These are phyloP conservation scores for Aphodius granarius DNA, from an alignment of 2,888 invertebrate species.

Conservation along the genomic window DNA sequence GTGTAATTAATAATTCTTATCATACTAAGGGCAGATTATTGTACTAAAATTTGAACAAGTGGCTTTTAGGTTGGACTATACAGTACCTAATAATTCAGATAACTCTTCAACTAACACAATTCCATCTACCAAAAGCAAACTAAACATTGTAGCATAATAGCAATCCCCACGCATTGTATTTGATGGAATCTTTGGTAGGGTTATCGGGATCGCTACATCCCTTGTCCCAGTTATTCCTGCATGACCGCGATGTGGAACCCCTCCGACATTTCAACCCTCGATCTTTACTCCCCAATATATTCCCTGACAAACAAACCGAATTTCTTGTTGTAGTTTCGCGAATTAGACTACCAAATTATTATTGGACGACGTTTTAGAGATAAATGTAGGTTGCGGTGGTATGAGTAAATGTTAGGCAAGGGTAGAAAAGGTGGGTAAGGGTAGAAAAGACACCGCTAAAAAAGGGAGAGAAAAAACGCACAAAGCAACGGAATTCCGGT, in stretches of 20 bases:
- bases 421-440: not conserved
- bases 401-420: not conserved
- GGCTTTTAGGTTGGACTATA: no score
- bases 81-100: no score
- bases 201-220: not conserved
- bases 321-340: slow-evolving; percentile 34
- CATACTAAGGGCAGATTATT: no score
- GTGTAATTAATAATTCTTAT: no score
- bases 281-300: not conserved
- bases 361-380: slow-evolving; percentile 20
- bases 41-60: no score
- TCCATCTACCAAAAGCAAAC: not conserved
- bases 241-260: not conserved
- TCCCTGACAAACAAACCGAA: slow-evolving; percentile 38
- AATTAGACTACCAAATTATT: slow-evolving; percentile 43
- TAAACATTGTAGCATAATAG: not conserved
- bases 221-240: not conserved
- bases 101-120: no score
- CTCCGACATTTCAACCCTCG: not conserved
- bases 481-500: not conserved
- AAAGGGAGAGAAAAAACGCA: not conserved
- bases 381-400: not conserved
- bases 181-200: not conserved
- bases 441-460: not conserved
- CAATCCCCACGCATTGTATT: not conserved